Evolutionary conservation across 2,888 invertebrate genomes (phyloP).

Genomic region (Oligia latruncula): DNA sequence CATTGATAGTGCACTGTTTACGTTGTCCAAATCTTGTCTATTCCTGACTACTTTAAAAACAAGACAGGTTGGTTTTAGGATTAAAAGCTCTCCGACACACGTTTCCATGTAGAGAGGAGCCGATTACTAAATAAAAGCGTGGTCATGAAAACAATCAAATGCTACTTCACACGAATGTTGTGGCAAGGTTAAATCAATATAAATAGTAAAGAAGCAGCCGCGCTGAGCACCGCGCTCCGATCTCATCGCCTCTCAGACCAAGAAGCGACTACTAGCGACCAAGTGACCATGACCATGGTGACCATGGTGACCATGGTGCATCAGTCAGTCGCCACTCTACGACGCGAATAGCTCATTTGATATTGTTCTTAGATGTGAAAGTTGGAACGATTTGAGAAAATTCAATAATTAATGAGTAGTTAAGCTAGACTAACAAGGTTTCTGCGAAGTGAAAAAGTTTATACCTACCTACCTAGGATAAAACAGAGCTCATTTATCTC

Average conservation of each 20-base stretch:
- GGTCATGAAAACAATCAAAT: constrained; percentile 24
- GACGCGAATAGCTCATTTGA: too few relatives aligned
- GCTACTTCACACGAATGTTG: constrained; percentile 11
- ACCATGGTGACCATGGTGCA: too few relatives aligned
- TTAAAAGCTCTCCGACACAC: not conserved
- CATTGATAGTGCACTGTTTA: not conserved
- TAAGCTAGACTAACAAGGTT: not conserved
- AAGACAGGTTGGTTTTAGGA: not conserved
- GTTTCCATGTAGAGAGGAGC: not conserved
- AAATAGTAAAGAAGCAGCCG: constrained; percentile 1
- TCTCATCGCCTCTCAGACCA: not conserved
- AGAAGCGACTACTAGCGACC: too few relatives aligned
- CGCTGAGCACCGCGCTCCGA: not conserved
- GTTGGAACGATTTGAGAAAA: not conserved
- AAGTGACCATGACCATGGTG: not conserved
- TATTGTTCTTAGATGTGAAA: not conserved
- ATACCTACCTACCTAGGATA: too few relatives aligned
- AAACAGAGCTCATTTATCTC: not conserved
- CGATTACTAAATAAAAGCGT: constrained; percentile 3
- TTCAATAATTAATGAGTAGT: not conserved
- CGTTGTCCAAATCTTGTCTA: not conserved
- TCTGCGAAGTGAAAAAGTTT: not conserved
- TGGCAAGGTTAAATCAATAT: constrained; percentile 45
- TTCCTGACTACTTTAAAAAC: not conserved
- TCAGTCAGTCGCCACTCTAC: too few relatives aligned